Evolutionary conservation across 2,888 invertebrate genomes (phyloP).

Genomic region (Hemicrepidius hirtus): DNA sequence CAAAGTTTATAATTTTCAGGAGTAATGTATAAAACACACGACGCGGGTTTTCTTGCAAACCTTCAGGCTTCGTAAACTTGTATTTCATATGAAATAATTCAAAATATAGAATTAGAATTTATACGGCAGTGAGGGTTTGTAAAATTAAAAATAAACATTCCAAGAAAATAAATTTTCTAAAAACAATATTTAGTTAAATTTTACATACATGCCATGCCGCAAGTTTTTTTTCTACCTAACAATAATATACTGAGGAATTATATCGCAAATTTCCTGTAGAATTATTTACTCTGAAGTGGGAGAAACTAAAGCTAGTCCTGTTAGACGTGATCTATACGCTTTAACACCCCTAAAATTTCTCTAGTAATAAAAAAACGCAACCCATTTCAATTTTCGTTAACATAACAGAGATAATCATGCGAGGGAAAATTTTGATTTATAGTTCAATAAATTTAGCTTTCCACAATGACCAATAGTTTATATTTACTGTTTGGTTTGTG

Average conservation of each 20-base stretch:
- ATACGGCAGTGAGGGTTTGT: not conserved
- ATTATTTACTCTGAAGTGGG: too few relatives aligned
- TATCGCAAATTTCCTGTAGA: too few relatives aligned
- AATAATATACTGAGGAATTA: too few relatives aligned
- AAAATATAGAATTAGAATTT: not conserved
- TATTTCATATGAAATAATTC: constrained; percentile 9
- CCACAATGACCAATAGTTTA: constrained; percentile 20
- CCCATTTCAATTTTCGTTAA: not conserved
- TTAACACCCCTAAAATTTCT: too few relatives aligned
- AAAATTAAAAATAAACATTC: constrained; percentile 15
- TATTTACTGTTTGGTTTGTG: constrained; percentile 13
- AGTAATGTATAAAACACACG: not conserved
- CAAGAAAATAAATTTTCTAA: not conserved
- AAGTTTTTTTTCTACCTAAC: too few relatives aligned
- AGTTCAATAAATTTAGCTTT: constrained; percentile 15
- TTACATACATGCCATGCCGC: too few relatives aligned
- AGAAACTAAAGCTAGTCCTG: too few relatives aligned
- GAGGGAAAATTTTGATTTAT: constrained; percentile 18
- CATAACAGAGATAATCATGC: constrained; percentile 1
- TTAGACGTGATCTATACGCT: too few relatives aligned
- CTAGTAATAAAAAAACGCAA: not conserved
- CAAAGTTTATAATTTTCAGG: not conserved
- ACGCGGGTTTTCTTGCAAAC: not conserved
- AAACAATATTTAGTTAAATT: not conserved
- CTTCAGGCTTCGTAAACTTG: not conserved